Percentiles rank a stretch among this genome's conserved stretches.
phyloP scores from a whole-genome alignment of 1,140 invertebrate species.

The Caenorhabditis inopinata region DNA sequence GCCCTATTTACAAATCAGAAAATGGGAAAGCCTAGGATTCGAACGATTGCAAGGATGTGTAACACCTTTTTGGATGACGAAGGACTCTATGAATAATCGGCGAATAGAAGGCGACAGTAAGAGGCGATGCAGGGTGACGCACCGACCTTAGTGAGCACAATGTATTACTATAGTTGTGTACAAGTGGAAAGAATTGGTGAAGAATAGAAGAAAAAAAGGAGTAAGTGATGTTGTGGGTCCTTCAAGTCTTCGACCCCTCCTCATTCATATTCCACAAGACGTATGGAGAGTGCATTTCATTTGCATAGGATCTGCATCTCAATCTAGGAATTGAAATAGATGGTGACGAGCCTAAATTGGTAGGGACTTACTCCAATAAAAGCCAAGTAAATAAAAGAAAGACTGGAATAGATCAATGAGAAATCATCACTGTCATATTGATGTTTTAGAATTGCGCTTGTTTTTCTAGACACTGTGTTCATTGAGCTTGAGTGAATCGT shows the following conservation, averaged over 20 bases:
- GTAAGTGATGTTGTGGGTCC: neutral
- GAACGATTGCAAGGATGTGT: neutral
- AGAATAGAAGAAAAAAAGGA: neutral
- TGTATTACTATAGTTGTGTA: conserved; percentile 30
- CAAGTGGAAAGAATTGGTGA: neutral
- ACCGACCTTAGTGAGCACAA: neutral
- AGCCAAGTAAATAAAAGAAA: too few species aligned
- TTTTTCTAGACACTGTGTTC: too few species aligned
- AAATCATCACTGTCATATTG: too few species aligned
- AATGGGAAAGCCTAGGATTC: neutral
- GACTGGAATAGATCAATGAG: too few species aligned
- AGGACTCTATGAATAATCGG: conserved; percentile 27
- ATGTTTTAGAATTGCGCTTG: too few species aligned
- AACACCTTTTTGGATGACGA: conserved; percentile 5
- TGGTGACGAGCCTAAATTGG: neutral
- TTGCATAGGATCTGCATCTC: conserved; percentile 19
- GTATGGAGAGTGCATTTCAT: conserved; percentile 26
- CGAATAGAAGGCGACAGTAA: conserved; percentile 25
- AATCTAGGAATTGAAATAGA: neutral
- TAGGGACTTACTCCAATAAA: neutral
- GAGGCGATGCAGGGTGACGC: neutral
- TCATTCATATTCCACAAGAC: conserved; percentile 23
- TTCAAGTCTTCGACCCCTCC: neutral
- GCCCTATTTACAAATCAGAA: too few species aligned
- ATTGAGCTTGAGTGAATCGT: too few species aligned